These are phyloP conservation scores for Bellardia pandia DNA, from an alignment of 2,888 invertebrate genomes.

Conservation along the genomic window DNA sequence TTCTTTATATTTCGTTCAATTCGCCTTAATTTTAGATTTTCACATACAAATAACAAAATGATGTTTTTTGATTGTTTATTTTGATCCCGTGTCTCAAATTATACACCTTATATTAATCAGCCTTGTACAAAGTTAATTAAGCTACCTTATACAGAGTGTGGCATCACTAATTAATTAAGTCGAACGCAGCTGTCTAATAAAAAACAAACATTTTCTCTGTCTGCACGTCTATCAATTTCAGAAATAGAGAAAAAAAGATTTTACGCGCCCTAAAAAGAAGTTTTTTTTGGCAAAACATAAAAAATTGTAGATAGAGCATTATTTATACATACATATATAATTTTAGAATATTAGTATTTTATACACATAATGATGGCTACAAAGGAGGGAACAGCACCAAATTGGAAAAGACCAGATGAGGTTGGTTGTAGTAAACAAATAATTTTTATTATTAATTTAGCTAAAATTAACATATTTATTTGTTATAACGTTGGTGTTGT, in stretches of 20 bases:
- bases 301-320: no score
- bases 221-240: neutral
- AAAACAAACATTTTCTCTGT: slow-evolving; percentile 20
- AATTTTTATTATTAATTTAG: no score
- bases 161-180: no score
- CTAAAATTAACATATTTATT: neutral
- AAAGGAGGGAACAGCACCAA: slow-evolving; percentile 74
- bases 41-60: no score
- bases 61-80: no score
- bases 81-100: no score
- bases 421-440: slow-evolving; percentile 70
- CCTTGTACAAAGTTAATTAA: no score
- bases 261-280: slow-evolving; percentile 41
- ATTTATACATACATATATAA: no score
- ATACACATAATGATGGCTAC: slow-evolving; percentile 77
- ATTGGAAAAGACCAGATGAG: slow-evolving; percentile 83
- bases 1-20: no score
- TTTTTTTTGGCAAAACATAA: slow-evolving; percentile 1
- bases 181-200: slow-evolving; percentile 13
- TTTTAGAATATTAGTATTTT: neutral
- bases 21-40: no score
- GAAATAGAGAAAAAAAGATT: slow-evolving; percentile 16
- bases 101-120: no score
- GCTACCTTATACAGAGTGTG: neutral
- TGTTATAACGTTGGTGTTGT: neutral